Evolutionary conservation across 2,888 invertebrate genomes (phyloP), one percentile per base, ranked within the genome.

Genomic region (Papilio elwesi): DNA sequence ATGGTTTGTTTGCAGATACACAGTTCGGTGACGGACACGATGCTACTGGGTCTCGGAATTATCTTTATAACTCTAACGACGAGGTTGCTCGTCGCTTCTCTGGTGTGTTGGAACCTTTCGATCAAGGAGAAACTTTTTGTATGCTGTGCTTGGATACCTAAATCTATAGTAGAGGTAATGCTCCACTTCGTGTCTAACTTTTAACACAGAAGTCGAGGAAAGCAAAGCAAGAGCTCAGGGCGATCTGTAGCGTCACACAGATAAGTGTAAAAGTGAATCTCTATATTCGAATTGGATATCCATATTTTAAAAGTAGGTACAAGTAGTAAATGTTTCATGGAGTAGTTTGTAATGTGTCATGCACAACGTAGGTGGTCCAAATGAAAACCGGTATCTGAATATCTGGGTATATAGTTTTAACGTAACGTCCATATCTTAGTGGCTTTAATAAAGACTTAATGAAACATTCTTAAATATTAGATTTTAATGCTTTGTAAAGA

Each of bases 131-230:
- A 93, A 74, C 74, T 95, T 4, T 96, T 96, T 80, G 91, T 96
- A 16, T 95, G 96, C 72, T 88, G 96, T 74, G 94, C 96, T 1
- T 96, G 96, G 96, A 88, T 95, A 55, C 96, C 96, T 0, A 96
- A 96, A 82, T 96, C 96, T 52, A 96, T 96, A 71, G 96, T 96
- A 0, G 96, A 96, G 94, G 96, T 94, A 82, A 74, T 51, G 64
- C 38, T 62, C 15, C 5, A 52, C 12, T 43, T n/a, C 8, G 38
- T 15, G 0, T 26, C 4, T 26, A 26, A 12, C 15, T 26, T 36
- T 36, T 26, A 36, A 57, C 36, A 2, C 9, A 51, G 16, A 13
- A 15, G 3, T 65, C 6, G 26, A 26, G 2, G 26, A 26, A 26
- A 26, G 26, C 26, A 26, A 26, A 26, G 26, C 26, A 16, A 0